Conservation (phyloP, 2,113 vertebrate species). For the Calidris pugnax region DNA sequence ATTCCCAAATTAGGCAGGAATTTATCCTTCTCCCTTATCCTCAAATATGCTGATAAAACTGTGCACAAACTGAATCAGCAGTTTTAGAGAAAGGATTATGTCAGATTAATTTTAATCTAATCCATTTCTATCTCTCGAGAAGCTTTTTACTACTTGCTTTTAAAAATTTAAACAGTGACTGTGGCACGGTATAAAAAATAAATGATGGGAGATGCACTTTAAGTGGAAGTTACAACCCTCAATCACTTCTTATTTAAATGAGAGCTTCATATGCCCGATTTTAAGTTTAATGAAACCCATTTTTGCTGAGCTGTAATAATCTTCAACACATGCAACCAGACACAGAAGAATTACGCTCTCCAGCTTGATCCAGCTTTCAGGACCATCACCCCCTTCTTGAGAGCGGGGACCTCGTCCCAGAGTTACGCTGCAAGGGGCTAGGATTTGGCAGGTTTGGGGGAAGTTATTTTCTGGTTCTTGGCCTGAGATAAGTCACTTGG, state of each 20-base stretch:
- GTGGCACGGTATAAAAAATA: constrained; percentile 51
- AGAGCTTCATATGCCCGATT: background rate
- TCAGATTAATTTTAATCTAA: constrained; percentile 60
- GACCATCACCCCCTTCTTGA: background rate
- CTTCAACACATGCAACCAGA: background rate
- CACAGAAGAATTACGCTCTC: background rate
- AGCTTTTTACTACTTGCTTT: constrained; percentile 32
- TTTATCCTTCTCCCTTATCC: background rate
- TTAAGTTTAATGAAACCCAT: background rate
- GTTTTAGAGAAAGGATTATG: constrained; percentile 32
- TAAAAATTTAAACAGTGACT: constrained; percentile 42
- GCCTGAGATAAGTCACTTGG: background rate
- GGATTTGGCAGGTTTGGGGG: background rate
- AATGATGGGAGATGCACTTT: constrained; percentile 53
- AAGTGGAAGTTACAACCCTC: constrained; percentile 29
- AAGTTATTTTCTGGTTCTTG: background rate
- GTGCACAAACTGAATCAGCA: constrained; percentile 20
- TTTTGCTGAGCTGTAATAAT: background rate
- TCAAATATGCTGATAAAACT: constrained; percentile 20
- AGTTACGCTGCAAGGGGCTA: background rate
- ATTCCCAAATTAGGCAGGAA: background rate
- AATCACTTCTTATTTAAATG: constrained; percentile 41
- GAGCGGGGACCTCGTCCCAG: fast-evolving
- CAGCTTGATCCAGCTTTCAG: too few relatives aligned
- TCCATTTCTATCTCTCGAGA: constrained; percentile 32